Conservation (phyloP, 2,888 invertebrate genomes). For the Sarcophaga caerulescens region DNA sequence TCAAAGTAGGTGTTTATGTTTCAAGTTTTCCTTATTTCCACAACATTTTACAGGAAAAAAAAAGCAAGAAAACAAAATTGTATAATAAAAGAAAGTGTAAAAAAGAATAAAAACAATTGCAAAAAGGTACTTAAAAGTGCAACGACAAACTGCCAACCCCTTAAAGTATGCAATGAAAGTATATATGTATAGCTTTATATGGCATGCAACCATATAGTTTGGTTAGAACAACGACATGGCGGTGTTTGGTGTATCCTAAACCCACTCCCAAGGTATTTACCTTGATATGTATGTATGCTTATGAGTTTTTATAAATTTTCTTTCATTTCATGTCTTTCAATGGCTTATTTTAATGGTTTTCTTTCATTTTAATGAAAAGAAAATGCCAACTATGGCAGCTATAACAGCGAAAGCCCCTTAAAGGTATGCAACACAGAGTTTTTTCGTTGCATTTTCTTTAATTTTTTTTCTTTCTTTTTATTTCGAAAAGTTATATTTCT, state of each 20-base stretch:
- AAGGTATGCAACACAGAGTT: conserved; percentile 48
- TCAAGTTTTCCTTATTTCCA: conserved; percentile 43
- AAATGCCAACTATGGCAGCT: conserved; percentile 8
- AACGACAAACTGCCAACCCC: conserved; percentile 15
- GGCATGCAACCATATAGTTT: background rate
- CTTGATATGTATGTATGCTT: conserved; percentile 54
- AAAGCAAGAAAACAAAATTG: background rate
- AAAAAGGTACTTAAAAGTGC: conserved; percentile 48
- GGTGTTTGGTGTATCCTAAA: background rate
- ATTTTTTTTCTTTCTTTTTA: background rate
- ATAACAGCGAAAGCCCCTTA: conserved; percentile 14
- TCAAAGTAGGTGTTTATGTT: conserved; percentile 68
- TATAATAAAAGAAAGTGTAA: too few relatives aligned
- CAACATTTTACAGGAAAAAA: conserved; percentile 35
- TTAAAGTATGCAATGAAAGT: conserved; percentile 18
- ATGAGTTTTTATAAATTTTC: conserved; percentile 41
- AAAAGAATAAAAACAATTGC: conserved; percentile 1
- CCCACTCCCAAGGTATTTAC: conserved; percentile 24
- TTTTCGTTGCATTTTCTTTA: too few relatives aligned
- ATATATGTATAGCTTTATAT: conserved; percentile 26
- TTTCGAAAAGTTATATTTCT: conserved; percentile 3
- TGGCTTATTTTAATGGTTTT: conserved; percentile 54
- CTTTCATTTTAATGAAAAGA: conserved; percentile 24
- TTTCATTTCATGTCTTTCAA: conserved; percentile 53
- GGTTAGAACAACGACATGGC: background rate